Percentiles rank a stretch among this genome's conserved stretches.
Conservation (phyloP, 2,797 vertebrate species). For the Acipenser transmontanus region DNA sequence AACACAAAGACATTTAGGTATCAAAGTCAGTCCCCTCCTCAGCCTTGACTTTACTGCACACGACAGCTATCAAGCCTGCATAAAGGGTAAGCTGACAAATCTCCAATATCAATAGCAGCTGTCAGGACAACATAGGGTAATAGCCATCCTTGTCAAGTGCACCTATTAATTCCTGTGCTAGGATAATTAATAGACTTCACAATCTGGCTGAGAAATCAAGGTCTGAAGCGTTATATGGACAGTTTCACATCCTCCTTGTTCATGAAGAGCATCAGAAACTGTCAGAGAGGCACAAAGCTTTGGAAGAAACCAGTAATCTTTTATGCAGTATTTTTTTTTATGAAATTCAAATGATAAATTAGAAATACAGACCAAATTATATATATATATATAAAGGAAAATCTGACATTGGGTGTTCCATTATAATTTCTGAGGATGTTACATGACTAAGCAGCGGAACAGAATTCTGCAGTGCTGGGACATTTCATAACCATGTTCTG, state of each 20-base stretch:
- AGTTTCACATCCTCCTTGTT: constrained; percentile 27
- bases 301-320: not conserved
- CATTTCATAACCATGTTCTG: too few species aligned
- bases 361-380: too few species aligned
- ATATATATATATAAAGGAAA: too few species aligned
- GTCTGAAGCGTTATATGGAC: constrained; percentile 39
- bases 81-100: constrained; percentile 58
- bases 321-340: too few species aligned
- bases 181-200: constrained; percentile 59
- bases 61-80: constrained; percentile 36
- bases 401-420: too few species aligned
- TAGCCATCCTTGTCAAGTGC: constrained; percentile 55
- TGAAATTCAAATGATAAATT: too few species aligned
- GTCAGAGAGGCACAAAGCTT: constrained; percentile 1
- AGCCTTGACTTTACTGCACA: constrained; percentile 36
- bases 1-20: not conserved
- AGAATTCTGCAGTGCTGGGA: too few species aligned
- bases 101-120: constrained; percentile 59
- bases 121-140: constrained; percentile 59
- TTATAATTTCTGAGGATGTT: too few species aligned
- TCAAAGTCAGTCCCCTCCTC: constrained; percentile 26
- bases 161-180: constrained; percentile 53
- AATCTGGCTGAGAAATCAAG: constrained; percentile 60
- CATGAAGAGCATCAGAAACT: constrained; percentile 27
- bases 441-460: too few species aligned